Conservation (phyloP, 2,797 vertebrate species). For the Halcyon leucocephala region DNA sequence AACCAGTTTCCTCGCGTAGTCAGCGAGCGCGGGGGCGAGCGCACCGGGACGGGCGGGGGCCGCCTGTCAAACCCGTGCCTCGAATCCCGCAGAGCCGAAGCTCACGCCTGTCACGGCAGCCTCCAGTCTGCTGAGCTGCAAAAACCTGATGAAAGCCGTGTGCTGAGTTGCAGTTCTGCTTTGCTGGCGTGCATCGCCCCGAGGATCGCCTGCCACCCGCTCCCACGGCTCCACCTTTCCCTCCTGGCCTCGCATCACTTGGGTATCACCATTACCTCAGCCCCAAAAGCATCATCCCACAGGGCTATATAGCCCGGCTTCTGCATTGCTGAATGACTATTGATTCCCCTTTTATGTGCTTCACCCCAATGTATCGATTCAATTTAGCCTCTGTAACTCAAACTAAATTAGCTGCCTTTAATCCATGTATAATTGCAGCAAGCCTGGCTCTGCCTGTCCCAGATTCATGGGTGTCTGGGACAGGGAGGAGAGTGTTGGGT, state of each 20-base stretch:
- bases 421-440: not conserved
- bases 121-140: conserved; percentile 20
- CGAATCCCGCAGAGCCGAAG: not conserved
- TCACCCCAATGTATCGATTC: conserved; percentile 16
- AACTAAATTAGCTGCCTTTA: conserved; percentile 62
- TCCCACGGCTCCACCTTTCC: not conserved
- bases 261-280: rapidly evolving
- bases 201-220: not conserved
- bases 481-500: not conserved
- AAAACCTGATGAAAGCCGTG: not conserved
- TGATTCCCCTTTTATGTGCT: not conserved
- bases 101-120: not conserved
- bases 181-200: not conserved
- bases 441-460: conserved; percentile 28
- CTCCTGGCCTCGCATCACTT: rapidly evolving
- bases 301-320: not conserved
- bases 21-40: not conserved
- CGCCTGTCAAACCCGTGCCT: not conserved
- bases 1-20: not conserved
- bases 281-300: not conserved
- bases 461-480: not conserved
- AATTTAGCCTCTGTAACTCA: not conserved
- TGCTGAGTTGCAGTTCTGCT: conserved; percentile 20
- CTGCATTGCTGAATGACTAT: not conserved
- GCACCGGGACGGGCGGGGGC: rapidly evolving